Conservation (phyloP, 2,797 vertebrate species). For the Coendou prehensilis region DNA sequence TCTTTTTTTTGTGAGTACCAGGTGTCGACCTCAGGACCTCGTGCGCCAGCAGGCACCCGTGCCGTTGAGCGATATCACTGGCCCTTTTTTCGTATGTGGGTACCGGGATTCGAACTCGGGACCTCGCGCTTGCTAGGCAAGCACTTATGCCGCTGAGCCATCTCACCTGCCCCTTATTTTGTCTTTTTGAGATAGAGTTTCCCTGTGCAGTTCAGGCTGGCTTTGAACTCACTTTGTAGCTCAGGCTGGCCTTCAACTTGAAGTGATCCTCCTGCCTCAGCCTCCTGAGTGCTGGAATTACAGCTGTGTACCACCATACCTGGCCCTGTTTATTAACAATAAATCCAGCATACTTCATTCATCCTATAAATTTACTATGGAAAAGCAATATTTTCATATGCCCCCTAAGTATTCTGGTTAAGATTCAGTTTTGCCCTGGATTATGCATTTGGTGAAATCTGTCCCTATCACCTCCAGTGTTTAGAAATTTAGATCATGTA, state of each 20-base stretch:
- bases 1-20: too few relatives aligned
- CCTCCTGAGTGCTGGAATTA: neutral
- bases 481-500: conserved; percentile 40
- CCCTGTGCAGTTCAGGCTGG: neutral
- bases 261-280: neutral
- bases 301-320: neutral
- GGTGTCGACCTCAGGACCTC: too few relatives aligned
- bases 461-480: neutral
- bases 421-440: conserved; percentile 45
- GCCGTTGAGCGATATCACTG: too few relatives aligned
- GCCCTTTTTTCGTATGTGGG: too few relatives aligned
- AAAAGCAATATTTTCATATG: conserved; percentile 26
- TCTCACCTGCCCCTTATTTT: too few relatives aligned
- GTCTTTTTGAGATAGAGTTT: too few relatives aligned
- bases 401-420: neutral
- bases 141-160: too few relatives aligned
- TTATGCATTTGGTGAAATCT: conserved; percentile 45
- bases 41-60: too few relatives aligned
- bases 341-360: neutral
- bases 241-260: neutral
- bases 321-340: neutral
- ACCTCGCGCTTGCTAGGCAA: too few relatives aligned
- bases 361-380: neutral
- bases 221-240: neutral
- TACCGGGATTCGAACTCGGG: too few relatives aligned